Conservation (phyloP, 2,113 vertebrate species). For the Perca schrenkii region DNA sequence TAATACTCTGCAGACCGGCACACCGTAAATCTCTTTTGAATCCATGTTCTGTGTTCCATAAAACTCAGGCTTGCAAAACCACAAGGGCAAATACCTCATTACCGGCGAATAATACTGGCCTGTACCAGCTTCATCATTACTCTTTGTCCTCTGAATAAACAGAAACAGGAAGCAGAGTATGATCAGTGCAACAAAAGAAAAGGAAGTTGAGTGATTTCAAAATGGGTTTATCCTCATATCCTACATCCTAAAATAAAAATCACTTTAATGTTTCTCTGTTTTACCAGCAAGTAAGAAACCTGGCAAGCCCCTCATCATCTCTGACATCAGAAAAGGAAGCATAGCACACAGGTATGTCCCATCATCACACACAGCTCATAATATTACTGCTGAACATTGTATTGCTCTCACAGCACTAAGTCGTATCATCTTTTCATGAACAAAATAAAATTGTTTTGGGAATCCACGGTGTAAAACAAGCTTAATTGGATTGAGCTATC, state of each 20-base stretch:
- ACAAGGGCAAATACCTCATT: conserved; percentile 63
- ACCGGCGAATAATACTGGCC: conserved; percentile 52
- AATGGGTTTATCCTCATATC: neutral
- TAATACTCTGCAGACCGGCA: neutral
- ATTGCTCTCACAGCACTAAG: neutral
- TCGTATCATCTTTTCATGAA: conserved; percentile 28
- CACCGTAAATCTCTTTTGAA: conserved; percentile 14
- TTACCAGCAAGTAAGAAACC: conserved; percentile 91
- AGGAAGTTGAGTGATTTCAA: neutral
- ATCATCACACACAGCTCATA: neutral
- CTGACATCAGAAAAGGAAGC: conserved; percentile 96
- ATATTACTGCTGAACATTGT: neutral
- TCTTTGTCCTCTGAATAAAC: conserved; percentile 28
- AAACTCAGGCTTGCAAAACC: conserved; percentile 36
- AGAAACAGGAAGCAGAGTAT: neutral
- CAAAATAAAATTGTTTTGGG: conserved; percentile 36
- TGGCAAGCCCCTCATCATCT: conserved; percentile 96
- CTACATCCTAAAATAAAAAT: neutral
- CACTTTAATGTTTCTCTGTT: conserved; percentile 12
- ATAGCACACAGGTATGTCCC: conserved; percentile 93
- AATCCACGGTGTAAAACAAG: conserved; percentile 45
- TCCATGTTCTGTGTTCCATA: conserved; percentile 64
- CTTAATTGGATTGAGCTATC: conserved; percentile 72
- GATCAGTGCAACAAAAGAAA: neutral
- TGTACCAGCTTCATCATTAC: conserved; percentile 41